A percentile compares a stretch with the other conserved stretches of the same genome.
Evolutionary conservation across 2,797 vertebrate species (phyloP).

Genomic region (Apogon hyalosoma): DNA sequence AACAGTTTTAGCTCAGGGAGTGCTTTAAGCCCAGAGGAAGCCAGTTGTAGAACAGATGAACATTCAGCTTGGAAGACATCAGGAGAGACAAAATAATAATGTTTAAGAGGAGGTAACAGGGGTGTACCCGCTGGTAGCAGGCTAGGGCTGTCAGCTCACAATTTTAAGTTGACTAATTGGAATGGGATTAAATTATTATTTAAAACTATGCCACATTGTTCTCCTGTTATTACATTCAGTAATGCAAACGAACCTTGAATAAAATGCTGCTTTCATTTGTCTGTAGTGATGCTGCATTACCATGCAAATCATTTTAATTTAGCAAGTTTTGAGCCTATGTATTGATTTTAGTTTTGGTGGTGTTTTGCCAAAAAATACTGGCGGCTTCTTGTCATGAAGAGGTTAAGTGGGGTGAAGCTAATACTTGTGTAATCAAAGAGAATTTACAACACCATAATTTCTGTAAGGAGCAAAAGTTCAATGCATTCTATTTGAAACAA

Average conservation of each 20-base stretch:
- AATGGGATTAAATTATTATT: conserved; percentile 39
- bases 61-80: conserved; percentile 43
- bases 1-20: conserved; percentile 50
- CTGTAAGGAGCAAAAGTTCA: conserved; percentile 70
- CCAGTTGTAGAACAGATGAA: conserved; percentile 66
- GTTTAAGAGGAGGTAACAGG: conserved; percentile 41
- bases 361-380: conserved; percentile 38
- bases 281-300: neutral
- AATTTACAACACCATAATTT: conserved; percentile 76
- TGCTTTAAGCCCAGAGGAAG: conserved; percentile 52
- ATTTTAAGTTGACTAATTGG: conserved; percentile 47
- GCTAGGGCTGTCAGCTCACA: conserved; percentile 57
- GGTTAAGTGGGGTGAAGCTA: conserved; percentile 82
- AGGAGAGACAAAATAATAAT: conserved; percentile 30
- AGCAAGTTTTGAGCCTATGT: conserved; percentile 1
- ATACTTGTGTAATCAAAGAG: conserved; percentile 79
- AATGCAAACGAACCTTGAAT: conserved; percentile 8
- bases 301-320: no score
- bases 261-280: conserved; percentile 9
- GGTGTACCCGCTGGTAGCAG: conserved; percentile 55
- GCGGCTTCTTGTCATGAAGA: conserved; percentile 62
- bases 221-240: conserved; percentile 11
- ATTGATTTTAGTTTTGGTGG: conserved; percentile 19
- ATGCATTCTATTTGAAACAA: conserved; percentile 65
- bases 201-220: conserved; percentile 12